Evolutionary conservation across 1,140 invertebrate genomes (phyloP).

Genomic region (Caerostris darwini): DNA sequence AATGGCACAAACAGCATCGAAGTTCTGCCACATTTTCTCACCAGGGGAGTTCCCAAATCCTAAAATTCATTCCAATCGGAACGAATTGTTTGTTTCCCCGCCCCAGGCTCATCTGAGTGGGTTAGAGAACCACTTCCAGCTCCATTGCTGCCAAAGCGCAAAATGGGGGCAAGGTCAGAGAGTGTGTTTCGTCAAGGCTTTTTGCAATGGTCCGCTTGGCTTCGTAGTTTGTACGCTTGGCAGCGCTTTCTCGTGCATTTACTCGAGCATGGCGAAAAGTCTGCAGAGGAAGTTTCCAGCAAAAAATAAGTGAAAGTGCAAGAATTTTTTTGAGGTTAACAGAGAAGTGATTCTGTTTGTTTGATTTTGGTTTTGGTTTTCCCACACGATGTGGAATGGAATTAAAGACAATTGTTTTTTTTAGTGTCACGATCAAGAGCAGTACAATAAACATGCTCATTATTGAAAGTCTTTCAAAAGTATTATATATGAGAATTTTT

Average conservation of each 20-base stretch:
- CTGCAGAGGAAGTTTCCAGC: neutral
- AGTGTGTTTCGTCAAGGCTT: slow-evolving; percentile 34
- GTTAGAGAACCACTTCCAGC: neutral
- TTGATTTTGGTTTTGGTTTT: too few relatives aligned
- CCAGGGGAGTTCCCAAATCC: neutral
- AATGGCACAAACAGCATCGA: neutral
- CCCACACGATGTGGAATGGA: neutral
- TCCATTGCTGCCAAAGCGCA: neutral
- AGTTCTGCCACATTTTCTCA: neutral
- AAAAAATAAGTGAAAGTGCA: too few relatives aligned
- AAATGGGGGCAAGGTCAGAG: slow-evolving; percentile 40
- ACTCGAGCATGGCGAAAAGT: neutral
- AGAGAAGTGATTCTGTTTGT: neutral
- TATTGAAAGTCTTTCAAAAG: too few relatives aligned
- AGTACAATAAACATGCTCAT: too few relatives aligned
- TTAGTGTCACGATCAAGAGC: neutral
- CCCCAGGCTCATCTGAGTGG: neutral
- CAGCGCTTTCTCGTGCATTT: neutral
- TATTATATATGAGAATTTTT: too few relatives aligned
- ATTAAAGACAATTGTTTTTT: neutral
- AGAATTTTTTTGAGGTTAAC: neutral
- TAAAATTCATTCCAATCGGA: too few relatives aligned
- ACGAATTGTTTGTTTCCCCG: neutral
- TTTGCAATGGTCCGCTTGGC: neutral
- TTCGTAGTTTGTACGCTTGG: neutral